Base-by-base conservation (phyloP, 2,888 invertebrate genomes). In the Toxonevra muliebris region DNA sequence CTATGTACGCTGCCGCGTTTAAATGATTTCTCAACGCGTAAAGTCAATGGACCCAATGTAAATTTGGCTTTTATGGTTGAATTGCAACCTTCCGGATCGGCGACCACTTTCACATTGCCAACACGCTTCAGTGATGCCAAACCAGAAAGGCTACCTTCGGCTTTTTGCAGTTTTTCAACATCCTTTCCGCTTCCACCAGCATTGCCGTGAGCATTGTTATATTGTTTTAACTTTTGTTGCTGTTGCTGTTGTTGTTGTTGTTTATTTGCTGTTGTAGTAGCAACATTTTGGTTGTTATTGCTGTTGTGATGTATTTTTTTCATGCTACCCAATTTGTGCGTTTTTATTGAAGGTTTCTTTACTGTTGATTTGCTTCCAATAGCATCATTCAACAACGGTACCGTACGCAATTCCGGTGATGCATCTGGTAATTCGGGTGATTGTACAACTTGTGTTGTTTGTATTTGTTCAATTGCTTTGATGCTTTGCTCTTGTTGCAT, bases 11-110 rank as follows among this genome's bases (percentile, higher is more conserved):
- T 91, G 52, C 93, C 93, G 70, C 91, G 89, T 54, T 92, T 93
- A 76, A 93, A 91, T 73, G 83, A 82, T 77, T 86, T 86, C 69
- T 85, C 84, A 17, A 86, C 94, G 84, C 92, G 90, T 71, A 95
- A 85, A 30, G 91, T 90, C 55, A 95, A 85, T 0, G 94, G 94
- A 61, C 94, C 94, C 68, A 95, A 86, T 20, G 91, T 89, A 81
- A 95, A 94, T 83, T 92, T 92, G 65, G 93, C 93, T 79, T 91
- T 93, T 53, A 95, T 92, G 64, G 93, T 94, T 3, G 94, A 94
- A 78, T 93, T 91, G 78, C 92, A 90, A 61, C 90, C 87, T 78
- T 81, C 84, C 76, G 83, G 81, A 90, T 91, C 90, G 83, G 93
- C 91, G 81, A 90, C 92, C 58, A 94, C 93, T 64, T 89, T 89